Evolutionary conservation across 2,888 invertebrate species (phyloP).

Genomic region (Chymomyza caudatula): DNA sequence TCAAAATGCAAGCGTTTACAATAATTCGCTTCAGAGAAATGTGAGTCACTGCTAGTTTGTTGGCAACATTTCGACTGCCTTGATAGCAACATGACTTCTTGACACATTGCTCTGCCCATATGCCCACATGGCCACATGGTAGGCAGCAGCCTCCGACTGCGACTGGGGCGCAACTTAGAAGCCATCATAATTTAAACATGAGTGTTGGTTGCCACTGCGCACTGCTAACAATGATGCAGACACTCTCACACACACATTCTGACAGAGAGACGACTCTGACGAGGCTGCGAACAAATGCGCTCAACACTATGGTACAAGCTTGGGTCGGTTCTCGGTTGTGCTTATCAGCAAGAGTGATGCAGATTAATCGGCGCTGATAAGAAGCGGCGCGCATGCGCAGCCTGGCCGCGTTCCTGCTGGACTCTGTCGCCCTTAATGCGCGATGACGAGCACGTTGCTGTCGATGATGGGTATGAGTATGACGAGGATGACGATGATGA

Average conservation of each 20-base stretch:
- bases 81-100: conserved; percentile 48
- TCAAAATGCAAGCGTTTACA: conserved; percentile 1
- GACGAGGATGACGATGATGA: conserved; percentile 49
- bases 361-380: conserved; percentile 75
- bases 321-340: conserved; percentile 29
- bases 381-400: conserved; percentile 43
- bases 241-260: conserved; percentile 15
- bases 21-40: conserved; percentile 20
- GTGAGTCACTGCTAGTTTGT: neutral
- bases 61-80: conserved; percentile 35
- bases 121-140: conserved; percentile 44
- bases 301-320: conserved; percentile 49
- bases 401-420: conserved; percentile 38
- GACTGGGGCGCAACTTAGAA: conserved; percentile 61
- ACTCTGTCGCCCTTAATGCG: conserved; percentile 11
- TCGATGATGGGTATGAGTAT: conserved; percentile 26
- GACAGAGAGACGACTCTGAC: conserved; percentile 16
- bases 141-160: neutral
- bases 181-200: conserved; percentile 74
- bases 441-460: conserved; percentile 24
- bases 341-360: conserved; percentile 72
- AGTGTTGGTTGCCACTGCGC: conserved; percentile 63
- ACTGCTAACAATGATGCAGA: conserved; percentile 29
- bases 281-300: conserved; percentile 43
- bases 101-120: conserved; percentile 45